These are phyloP conservation scores for Momotus momota DNA, from an alignment of 2,797 vertebrate genomes.

Conservation along the genomic window DNA sequence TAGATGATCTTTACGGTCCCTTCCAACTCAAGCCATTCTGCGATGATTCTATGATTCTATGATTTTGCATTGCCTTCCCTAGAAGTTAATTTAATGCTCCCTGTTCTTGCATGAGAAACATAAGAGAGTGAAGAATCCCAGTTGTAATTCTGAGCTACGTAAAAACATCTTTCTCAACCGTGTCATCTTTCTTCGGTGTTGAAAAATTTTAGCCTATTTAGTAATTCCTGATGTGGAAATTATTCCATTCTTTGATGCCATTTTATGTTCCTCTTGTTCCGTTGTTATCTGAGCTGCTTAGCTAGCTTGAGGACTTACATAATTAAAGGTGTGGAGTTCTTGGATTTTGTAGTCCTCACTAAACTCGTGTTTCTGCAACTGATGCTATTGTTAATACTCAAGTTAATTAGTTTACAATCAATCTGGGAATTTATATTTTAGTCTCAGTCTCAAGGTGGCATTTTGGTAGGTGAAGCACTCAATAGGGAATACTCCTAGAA, in stretches of 20 bases:
- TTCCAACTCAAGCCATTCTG: too few species aligned
- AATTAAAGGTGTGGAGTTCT: not conserved
- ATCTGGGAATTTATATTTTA: not conserved
- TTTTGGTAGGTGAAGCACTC: not conserved
- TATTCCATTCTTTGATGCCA: not conserved
- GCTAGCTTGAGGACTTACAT: not conserved
- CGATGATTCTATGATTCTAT: too few species aligned
- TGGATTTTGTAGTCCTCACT: not conserved
- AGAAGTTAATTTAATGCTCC: not conserved
- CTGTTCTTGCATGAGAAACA: not conserved
- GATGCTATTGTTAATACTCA: not conserved
- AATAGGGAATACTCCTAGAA: not conserved
- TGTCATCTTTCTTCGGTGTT: rapidly evolving
- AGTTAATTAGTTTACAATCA: not conserved
- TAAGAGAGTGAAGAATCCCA: not conserved
- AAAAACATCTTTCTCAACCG: not conserved
- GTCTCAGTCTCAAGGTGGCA: not conserved
- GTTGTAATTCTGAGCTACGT: not conserved
- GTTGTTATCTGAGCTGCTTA: not conserved
- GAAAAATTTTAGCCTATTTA: not conserved
- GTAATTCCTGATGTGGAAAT: not conserved
- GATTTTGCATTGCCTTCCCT: not conserved
- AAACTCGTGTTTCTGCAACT: not conserved
- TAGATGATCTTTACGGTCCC: too few species aligned
- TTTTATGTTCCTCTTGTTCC: not conserved